Percentiles rank a stretch among this genome's conserved stretches.
phyloP scores from a whole-genome alignment of 2,113 vertebrate genomes.

The Otis tarda region DNA sequence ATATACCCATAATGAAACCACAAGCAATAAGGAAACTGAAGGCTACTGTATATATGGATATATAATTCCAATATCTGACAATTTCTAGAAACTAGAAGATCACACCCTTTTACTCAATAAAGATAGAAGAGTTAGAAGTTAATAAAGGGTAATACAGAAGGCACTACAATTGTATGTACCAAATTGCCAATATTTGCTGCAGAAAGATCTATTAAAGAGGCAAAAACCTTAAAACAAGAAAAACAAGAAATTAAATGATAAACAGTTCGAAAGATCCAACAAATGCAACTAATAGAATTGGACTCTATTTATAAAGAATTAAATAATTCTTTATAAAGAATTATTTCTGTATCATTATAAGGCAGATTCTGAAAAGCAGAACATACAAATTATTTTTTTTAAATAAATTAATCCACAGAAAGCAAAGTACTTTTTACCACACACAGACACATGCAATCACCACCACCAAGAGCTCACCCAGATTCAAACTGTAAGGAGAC shows the following conservation, averaged over 20 bases:
- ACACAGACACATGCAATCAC: neutral
- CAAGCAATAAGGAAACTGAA: neutral
- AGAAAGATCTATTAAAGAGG: neutral
- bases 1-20: neutral
- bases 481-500: neutral
- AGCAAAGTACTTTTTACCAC: neutral
- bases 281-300: neutral
- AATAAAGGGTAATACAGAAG: neutral
- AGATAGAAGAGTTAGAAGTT: neutral
- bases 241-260: neutral
- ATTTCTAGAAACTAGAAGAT: neutral
- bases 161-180: neutral
- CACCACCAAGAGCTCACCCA: neutral
- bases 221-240: neutral
- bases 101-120: neutral
- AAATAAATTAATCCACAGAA: neutral
- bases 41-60: neutral
- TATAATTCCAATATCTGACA: neutral
- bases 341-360: neutral
- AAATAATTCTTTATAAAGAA: neutral
- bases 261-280: neutral
- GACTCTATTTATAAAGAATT: neutral
- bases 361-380: neutral
- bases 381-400: neutral
- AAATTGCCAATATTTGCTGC: neutral